phyloP scores from a whole-genome alignment of 2,888 invertebrate genomes.

The Omphaloscelis lunosa region DNA sequence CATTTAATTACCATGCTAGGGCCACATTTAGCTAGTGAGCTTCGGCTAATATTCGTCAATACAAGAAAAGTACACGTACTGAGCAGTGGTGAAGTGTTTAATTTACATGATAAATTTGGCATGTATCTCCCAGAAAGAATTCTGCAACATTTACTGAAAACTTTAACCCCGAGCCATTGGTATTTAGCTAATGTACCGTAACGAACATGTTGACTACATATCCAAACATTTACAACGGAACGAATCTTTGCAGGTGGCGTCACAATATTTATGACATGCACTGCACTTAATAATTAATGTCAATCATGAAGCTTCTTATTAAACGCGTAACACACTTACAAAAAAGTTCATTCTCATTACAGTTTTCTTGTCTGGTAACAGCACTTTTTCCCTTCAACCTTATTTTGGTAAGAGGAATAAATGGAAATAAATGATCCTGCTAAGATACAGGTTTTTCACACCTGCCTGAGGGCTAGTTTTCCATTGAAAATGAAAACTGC shows the following conservation, averaged over 20 bases:
- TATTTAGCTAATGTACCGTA: slow-evolving; percentile 28
- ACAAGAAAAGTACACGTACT: not conserved
- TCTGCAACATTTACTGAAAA: slow-evolving; percentile 5
- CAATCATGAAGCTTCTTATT: slow-evolving; percentile 30
- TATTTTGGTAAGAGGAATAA: no score
- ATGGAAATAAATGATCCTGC: not conserved
- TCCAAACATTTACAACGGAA: slow-evolving; percentile 45
- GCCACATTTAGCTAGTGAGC: not conserved
- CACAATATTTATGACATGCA: not conserved
- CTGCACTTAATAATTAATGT: slow-evolving; percentile 31
- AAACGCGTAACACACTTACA: slow-evolving; percentile 3
- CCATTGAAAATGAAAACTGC: not conserved
- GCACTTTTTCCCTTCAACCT: not conserved
- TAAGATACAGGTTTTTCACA: not conserved
- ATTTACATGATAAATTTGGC: not conserved
- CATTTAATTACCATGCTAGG: not conserved
- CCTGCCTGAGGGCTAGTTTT: not conserved
- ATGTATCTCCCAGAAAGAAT: not conserved
- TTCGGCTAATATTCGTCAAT: not conserved
- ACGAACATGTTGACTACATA: slow-evolving; percentile 46
- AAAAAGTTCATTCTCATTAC: slow-evolving; percentile 1
- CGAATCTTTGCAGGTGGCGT: slow-evolving; percentile 31
- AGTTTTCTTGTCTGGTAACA: not conserved
- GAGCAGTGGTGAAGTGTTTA: no score
- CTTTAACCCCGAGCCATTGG: not conserved